Evolutionary conservation across 92 coral and sea anemone genomes (phyloP), one percentile per base, ranked within the genome.

Genomic region (Virgularia gustaviana): DNA sequence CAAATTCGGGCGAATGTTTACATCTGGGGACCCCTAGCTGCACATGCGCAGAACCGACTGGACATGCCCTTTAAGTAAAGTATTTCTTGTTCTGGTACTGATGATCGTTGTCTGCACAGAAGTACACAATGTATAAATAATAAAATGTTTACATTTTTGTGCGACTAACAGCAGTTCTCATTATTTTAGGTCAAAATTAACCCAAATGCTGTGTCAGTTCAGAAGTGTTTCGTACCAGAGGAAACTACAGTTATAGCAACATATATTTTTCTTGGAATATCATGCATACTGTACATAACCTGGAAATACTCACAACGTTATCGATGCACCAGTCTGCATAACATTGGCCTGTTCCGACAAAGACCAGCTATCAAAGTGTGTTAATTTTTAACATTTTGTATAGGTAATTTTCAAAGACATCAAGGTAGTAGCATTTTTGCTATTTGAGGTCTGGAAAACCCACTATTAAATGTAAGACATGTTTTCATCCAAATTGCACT

Each of bases 161-260:
- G 27, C 20, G 7, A 41, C 34, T 63, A 1, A 11, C 19, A 11
- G 34, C 29, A 19, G 57, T 13, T 45, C 47, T 73, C 52, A 64
- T 25, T 65, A 71, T 76, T 53, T 30, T 84, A 94, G 99, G 89
- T 87, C 6, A 45, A 75, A 23, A 74, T 94, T 41, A 87, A 85
- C 28, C 86, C 88, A 52, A 78, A 83, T 36, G 70, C 83, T 23
- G 87, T 73, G 42, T 84, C 85, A 38, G 47, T 89, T 55, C 76
- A 84, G 47, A 94, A 94, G 41, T 94, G 99, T 57, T 94, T 87
- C 55, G 65, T 94, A 73, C 99, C 99, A 0, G 88, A 81, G 78
- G 99, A 94, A 78, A 83, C 72, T 66, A 79, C 99, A 3, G 99
- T 89, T 0, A 89, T 94, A 42, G 16, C 71, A 0, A 78, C 85